These are phyloP conservation scores for Zoroaster sp. DNA, from an alignment of 53 echinoderm and acorn worm species.

Conservation along the genomic window DNA sequence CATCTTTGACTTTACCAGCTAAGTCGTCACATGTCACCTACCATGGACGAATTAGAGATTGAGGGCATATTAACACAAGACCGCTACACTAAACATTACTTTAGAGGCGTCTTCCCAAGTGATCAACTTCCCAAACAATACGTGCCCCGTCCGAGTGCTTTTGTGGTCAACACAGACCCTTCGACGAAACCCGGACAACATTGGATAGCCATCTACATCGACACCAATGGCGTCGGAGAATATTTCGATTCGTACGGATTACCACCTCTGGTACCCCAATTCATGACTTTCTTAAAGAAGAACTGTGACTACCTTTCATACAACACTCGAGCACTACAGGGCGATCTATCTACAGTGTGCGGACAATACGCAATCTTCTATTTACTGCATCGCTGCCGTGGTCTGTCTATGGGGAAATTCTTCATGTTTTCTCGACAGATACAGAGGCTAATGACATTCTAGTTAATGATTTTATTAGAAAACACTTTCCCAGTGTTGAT, in stretches of 20 bases:
- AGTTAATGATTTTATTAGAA: no score
- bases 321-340: no score
- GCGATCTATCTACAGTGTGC: no score
- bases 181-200: slow-evolving; percentile 58
- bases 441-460: no score
- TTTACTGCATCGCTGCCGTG: no score
- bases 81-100: background rate
- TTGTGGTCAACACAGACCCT: slow-evolving; percentile 61
- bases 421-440: no score
- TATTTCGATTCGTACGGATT: slow-evolving; percentile 65
- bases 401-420: no score
- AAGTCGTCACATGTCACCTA: no score
- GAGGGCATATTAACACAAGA: background rate
- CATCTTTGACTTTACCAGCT: slow-evolving; percentile 25
- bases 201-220: slow-evolving; percentile 59
- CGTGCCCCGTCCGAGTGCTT: slow-evolving; percentile 32
- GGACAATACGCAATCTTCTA: no score
- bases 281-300: background rate
- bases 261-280: background rate
- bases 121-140: background rate
- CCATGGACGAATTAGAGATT: background rate
- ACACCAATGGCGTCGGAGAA: slow-evolving; percentile 22
- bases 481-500: no score
- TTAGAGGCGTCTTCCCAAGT: slow-evolving; percentile 11
- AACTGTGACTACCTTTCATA: no score